Evolutionary conservation across 2,888 invertebrate genomes (phyloP), one percentile per base, ranked within the genome.

Genomic region (Sturmia bella): DNA sequence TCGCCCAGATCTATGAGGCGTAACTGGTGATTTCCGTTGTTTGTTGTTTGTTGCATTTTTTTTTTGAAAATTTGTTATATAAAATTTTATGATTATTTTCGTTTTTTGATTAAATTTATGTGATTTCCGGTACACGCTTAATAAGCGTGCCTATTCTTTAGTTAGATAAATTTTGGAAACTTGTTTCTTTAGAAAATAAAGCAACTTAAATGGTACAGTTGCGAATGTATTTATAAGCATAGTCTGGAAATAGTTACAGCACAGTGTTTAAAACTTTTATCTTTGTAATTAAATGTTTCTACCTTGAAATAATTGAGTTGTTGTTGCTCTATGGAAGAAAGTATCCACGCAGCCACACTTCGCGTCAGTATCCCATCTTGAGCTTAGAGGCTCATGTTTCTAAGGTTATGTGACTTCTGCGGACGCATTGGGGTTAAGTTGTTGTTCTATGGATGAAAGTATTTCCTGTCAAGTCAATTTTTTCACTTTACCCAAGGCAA

Each of bases 61-160:
- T 57, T 17, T 43, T 57, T 66, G 9, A 32, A 32, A 7, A 32
- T 61, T 61, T 12, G 48, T 74, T 57, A 66, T 54, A 57, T 50
- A 48, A 68, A 64, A 41, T 73, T 72, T 32, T 32, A 19, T 59
- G 59, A 68, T 76, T 64, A 80, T 66, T 63, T 64, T 64, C 13
- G 72, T 54, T 11, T 9, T 21, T 24, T 15, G 1, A 21, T 4
- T 1, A 75, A 78, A 75, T 78, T 70, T 82, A 57, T 82, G 59
- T 52, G 39, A 82, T 78, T 66, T 82, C 82, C 82, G 78, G 64
- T 82, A 57, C 82, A 82, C 82, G 59, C 82, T 82, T 82, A 70
- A n/a, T 50, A 78, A 82, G 82, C 54, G 82, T 82, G 82, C 74
- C 76, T 39, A 63, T 56, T 61, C 66, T 64, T 4, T 1, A 12